Base-by-base conservation (phyloP, 2,797 vertebrate genomes). In the Eutrigla gurnardus region DNA sequence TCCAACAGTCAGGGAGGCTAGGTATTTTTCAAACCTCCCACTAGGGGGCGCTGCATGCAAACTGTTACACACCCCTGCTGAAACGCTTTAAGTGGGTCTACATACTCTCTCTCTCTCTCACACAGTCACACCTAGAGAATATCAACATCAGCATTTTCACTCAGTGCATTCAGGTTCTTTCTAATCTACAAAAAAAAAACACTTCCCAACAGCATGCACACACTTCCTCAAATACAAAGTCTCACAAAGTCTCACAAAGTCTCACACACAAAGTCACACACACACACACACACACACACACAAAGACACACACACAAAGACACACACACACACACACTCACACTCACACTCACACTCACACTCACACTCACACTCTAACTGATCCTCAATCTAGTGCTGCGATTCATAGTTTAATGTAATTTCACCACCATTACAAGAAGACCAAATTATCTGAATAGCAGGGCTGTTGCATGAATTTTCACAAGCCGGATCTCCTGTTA, bases 21-120 rank as follows among this genome's bases (percentile, higher is more conserved):
- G 4, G 11, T 15, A 6, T 45, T 36, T 53, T 37, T 32, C 14
- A 1, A 18, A 45, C 6, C 1, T 0, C 2, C 70, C 86, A 86
- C 80, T 50, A 81, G 84, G 72, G 63, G 82, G 77, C 54, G 42
- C 53, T 43, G 43, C 58, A 57, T 49, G 42, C 33, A 17, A 63
- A 66, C 45, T 1, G 32, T 4, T 13, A 4, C 3, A 25, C 13
- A 18, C 17, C 39, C 6, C 43, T 40, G 63, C 32, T 66, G 3
- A 58, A 35, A 3, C 13, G 32, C 15, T 36, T 12, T 18, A 13
- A 18, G 4, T 2, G 2, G 17, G 14, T 53, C 12, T 6, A 37
- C 1, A 0, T 32, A 12, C 49, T 60, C 18, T 3, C 14, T 25
- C 25, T 25, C 25, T 25, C 25, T 25, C 25, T n/a, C n/a, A n/a